Conservation (phyloP, 1,140 invertebrate species). For the Arion vulgaris region DNA sequence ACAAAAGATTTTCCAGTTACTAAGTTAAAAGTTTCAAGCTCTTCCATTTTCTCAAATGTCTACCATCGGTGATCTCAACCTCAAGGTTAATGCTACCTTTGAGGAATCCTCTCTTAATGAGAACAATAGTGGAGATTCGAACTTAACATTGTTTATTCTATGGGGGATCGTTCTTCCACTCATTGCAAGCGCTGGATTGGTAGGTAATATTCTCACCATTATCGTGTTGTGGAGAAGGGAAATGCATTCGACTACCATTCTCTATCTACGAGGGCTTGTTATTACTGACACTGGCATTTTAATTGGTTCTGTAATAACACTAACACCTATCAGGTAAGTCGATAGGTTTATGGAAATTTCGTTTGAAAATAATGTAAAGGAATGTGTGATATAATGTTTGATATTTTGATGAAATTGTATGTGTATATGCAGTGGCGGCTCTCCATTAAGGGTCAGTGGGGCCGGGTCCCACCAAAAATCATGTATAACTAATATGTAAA, state of each 20-base stretch:
- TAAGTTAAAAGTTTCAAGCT: neutral
- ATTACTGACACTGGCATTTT: constrained; percentile 63
- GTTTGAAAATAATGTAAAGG: too few species aligned
- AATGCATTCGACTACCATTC: constrained; percentile 68
- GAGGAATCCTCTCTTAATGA: constrained; percentile 50
- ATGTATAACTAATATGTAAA: too few species aligned
- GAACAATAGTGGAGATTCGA: constrained; percentile 42
- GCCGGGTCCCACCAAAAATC: too few species aligned
- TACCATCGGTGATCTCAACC: constrained; percentile 52
- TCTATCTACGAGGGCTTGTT: constrained; percentile 66
- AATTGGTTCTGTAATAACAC: constrained; percentile 33
- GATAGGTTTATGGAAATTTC: neutral
- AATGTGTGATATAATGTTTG: too few species aligned
- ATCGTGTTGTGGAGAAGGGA: constrained; percentile 66
- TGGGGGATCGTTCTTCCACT: constrained; percentile 65
- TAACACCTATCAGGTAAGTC: constrained; percentile 31
- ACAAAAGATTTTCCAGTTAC: too few species aligned
- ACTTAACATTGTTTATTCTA: constrained; percentile 58
- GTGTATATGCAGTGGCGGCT: too few species aligned
- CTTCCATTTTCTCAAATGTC: neutral
- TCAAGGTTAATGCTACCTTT: constrained; percentile 62
- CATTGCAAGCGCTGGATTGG: constrained; percentile 57
- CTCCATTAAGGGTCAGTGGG: too few species aligned
- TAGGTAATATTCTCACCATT: constrained; percentile 70
- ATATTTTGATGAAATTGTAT: too few species aligned